Base-by-base conservation (phyloP, 2,888 invertebrate species). In the Tinea pellionella region DNA sequence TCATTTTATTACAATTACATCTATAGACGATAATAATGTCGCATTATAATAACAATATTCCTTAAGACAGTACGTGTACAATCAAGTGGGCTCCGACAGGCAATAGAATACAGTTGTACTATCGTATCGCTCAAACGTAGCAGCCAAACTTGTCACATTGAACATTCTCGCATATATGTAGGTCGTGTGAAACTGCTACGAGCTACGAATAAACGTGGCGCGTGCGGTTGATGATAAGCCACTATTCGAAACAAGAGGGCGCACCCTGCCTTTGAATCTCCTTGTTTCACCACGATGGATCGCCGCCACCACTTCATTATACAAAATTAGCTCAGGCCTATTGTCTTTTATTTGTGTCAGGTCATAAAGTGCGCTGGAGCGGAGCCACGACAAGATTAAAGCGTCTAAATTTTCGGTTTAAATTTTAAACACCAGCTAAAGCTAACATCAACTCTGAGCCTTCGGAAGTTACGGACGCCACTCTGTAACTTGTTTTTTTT, bases 201-300 rank as follows among this genome's bases (percentile, higher is more conserved):
- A 16, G 56, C 58, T 41, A 30, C 84, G 82, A 86, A 85, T 84
- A 87, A n/a, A 82, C 85, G 80, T 73, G 74, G 80, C 72, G 81
- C 84, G 80, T 80, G 81, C 72, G 73, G 70, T 71, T 69, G 69
- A 76, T 75, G 87, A 88, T 88, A 87, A 87, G 80, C 75, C 74
- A 61, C 64, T 63, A 24, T 41, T 16, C 15, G 57, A 59, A 24
- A 61, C 55, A 60, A 61, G n/a, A 12, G 13, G 19, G 60, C 13
- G 42, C 61, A 51, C 51, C 55, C 55, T 51, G 41, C 19, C 47
- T 57, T 59, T 59, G 41, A 29, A 32, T 19, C 61, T 53, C 42
- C 42, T 51, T 67, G 67, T 12, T 42, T 66, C 62, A 67, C 69
- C 64, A 64, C 68, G 65, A 69, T 71, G 75, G 73, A 71, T 71